Evolutionary conservation across 2,797 vertebrate genomes (phyloP).

Genomic region (Avahi laniger): DNA sequence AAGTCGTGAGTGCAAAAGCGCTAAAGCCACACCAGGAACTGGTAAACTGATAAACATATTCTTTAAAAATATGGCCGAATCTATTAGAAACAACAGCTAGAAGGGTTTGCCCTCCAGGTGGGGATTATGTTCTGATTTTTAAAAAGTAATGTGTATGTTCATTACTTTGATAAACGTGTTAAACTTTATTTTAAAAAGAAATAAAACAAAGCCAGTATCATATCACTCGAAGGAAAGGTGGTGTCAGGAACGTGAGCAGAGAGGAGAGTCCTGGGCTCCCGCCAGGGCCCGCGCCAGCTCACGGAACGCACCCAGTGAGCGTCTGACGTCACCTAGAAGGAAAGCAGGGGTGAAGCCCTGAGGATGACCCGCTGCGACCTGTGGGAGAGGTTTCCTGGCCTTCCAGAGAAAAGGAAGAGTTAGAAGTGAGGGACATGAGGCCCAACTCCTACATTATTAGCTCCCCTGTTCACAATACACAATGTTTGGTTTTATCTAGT

Average conservation of each 20-base stretch:
- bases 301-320: neutral
- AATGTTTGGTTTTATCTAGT: neutral
- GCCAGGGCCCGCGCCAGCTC: too few species aligned
- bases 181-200: neutral
- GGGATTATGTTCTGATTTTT: neutral
- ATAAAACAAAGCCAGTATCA: neutral
- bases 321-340: neutral
- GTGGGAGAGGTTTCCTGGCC: neutral
- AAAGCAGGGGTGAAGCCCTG: neutral
- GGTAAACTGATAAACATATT: too few species aligned
- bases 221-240: neutral
- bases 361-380: too few species aligned
- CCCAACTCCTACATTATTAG: rapidly evolving
- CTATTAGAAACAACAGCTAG: too few species aligned
- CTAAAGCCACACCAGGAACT: neutral
- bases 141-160: neutral
- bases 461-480: neutral
- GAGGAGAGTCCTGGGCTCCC: neutral
- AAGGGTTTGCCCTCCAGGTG: neutral
- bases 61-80: neutral
- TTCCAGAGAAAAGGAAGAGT: neutral
- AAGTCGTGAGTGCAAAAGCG: rapidly evolving
- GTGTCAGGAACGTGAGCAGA: rapidly evolving
- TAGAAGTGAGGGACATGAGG: rapidly evolving
- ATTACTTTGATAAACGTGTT: neutral